phyloP scores from a whole-genome alignment of 2,797 vertebrate genomes.

The Oreochromis mossambicus region DNA sequence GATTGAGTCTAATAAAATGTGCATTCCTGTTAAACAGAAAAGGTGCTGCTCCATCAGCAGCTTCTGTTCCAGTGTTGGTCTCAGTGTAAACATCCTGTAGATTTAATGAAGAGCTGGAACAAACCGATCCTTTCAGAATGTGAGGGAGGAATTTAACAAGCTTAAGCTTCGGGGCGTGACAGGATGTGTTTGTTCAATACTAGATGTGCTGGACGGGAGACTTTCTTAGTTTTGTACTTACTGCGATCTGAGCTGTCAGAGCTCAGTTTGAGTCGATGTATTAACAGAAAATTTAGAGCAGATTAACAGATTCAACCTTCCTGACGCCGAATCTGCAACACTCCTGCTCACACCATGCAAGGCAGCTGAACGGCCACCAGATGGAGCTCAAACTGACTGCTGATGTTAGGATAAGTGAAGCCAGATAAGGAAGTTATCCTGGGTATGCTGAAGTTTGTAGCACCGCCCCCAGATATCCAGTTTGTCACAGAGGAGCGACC shows the following conservation, averaged over 20 bases:
- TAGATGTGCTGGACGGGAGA: not conserved
- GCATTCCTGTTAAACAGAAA: not conserved
- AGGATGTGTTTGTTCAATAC: not conserved
- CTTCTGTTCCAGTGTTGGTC: not conserved
- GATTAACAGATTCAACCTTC: not conserved
- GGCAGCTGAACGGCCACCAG: fast-evolving
- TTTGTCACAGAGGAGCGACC: not conserved
- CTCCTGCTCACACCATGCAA: not conserved
- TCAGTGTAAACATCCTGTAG: not conserved
- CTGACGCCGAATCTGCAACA: not conserved
- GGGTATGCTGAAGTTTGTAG: not conserved
- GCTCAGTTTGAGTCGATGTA: not conserved
- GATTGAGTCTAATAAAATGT: not conserved
- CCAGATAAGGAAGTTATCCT: not conserved
- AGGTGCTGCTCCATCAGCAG: not conserved
- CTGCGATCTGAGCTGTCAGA: not conserved
- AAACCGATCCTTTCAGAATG: not conserved
- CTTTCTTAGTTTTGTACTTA: not conserved
- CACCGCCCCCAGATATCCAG: not conserved
- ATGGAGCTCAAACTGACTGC: not conserved
- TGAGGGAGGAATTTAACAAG: not conserved
- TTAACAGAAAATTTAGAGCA: not conserved
- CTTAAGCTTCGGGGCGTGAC: not conserved
- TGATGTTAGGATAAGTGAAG: not conserved
- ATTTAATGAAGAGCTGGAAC: not conserved